phyloP scores from a whole-genome alignment of 2,888 invertebrate species.

The Parasteatoda lunata region DNA sequence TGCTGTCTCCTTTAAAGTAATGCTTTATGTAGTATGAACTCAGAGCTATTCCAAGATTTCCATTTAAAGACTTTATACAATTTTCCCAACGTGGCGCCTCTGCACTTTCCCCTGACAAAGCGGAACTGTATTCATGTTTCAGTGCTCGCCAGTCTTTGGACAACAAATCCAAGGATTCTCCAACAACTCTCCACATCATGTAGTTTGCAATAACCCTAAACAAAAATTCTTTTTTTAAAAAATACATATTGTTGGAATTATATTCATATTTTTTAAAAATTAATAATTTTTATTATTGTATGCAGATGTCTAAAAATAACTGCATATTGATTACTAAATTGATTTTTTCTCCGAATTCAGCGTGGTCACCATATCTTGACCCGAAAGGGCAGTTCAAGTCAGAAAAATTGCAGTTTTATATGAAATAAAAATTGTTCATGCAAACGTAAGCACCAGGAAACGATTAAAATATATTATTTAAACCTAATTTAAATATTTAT shows the following conservation, averaged over 20 bases:
- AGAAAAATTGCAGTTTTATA: no score
- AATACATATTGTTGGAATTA: not conserved
- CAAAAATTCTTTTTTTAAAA: not conserved
- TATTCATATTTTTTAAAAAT: no score
- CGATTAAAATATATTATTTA: no score
- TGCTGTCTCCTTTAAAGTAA: slow-evolving; percentile 89
- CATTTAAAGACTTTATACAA: slow-evolving; percentile 78
- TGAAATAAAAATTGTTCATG: no score
- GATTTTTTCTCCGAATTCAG: no score
- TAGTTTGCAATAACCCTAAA: slow-evolving; percentile 87
- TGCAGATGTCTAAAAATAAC: no score
- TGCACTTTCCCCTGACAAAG: slow-evolving; percentile 81
- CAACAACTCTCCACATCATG: slow-evolving; percentile 84
- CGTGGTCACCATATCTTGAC: no score
- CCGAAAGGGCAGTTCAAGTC: no score
- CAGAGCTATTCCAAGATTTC: slow-evolving; percentile 16
- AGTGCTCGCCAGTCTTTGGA: slow-evolving; percentile 78
- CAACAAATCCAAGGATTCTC: slow-evolving; percentile 29
- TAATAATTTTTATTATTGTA: no score
- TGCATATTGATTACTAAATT: no score
- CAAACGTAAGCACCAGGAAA: no score
- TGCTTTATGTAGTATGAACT: slow-evolving; percentile 86
- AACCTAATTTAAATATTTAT: no score
- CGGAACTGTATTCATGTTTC: slow-evolving; percentile 86
- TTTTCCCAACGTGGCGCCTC: slow-evolving; percentile 91